Evolutionary conservation across 2,888 invertebrate species (phyloP).

Genomic region (Platycnemis pennipes): DNA sequence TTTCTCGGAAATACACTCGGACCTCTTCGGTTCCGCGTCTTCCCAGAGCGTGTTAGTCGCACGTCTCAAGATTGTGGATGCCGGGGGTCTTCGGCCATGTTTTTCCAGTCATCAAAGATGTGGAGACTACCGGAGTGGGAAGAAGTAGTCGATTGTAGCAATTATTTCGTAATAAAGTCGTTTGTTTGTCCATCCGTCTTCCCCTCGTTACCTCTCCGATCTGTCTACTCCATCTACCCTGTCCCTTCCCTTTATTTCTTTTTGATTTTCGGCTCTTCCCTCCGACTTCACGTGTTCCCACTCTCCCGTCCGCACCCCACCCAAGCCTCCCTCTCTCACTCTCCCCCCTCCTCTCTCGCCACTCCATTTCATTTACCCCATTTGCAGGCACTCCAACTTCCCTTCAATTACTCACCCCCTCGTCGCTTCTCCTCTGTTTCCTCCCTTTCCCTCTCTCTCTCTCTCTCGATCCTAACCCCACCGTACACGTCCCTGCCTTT

Average conservation of each 20-base stretch:
- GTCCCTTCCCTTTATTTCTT: not conserved
- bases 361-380: constrained; percentile 39
- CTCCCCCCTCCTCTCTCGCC: not conserved
- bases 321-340: not conserved
- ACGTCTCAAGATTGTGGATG: no score
- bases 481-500: not conserved
- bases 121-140: not conserved
- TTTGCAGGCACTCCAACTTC: constrained; percentile 25
- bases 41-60: no score
- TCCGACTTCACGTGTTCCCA: no score
- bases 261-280: not conserved
- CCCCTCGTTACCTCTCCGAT: not conserved
- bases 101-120: not conserved
- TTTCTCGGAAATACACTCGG: no score
- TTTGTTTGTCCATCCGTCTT: constrained; percentile 18
- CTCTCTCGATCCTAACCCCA: not conserved
- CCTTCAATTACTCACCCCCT: constrained; percentile 24
- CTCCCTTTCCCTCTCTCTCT: not conserved
- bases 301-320: not conserved
- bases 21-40: no score
- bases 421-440: not conserved
- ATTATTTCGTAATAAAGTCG: constrained; percentile 15
- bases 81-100: no score
- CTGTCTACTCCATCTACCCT: not conserved
- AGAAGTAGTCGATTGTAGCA: not conserved